Conservation (phyloP, 2,888 invertebrate species). For the Erynnis tages region DNA sequence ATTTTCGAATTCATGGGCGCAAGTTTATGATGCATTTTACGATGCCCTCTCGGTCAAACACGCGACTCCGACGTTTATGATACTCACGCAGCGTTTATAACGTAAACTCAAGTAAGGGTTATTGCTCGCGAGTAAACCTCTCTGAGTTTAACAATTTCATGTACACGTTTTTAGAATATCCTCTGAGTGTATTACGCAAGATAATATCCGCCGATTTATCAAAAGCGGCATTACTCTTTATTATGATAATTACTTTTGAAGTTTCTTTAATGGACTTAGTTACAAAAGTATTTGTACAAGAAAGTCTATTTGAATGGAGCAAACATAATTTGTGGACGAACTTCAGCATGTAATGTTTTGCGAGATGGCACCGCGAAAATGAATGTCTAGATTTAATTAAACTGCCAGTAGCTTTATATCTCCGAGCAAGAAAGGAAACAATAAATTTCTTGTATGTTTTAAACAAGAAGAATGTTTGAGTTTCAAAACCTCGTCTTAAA, state of each 20-base stretch:
- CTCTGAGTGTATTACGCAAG: too few species aligned
- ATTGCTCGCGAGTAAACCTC: slow-evolving; percentile 32
- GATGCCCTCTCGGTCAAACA: slow-evolving; percentile 72
- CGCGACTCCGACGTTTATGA: slow-evolving; percentile 67
- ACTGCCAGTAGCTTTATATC: slow-evolving; percentile 47
- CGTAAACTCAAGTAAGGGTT: slow-evolving; percentile 53
- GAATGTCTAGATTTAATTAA: slow-evolving; percentile 65
- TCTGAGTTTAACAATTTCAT: slow-evolving; percentile 33
- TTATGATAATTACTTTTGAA: slow-evolving; percentile 69
- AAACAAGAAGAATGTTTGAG: not conserved
- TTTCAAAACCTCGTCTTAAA: too few species aligned
- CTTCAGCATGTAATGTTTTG: slow-evolving; percentile 67
- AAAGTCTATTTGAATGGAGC: slow-evolving; percentile 73
- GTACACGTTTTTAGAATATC: not conserved
- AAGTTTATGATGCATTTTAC: slow-evolving; percentile 73
- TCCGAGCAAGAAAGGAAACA: not conserved
- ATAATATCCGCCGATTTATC: slow-evolving; percentile 34
- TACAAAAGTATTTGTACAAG: slow-evolving; percentile 68
- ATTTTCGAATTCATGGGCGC: slow-evolving; percentile 69
- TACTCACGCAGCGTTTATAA: slow-evolving; percentile 64
- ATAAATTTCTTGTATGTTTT: not conserved
- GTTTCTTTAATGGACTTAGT: slow-evolving; percentile 72
- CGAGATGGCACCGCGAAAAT: slow-evolving; percentile 58
- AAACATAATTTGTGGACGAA: slow-evolving; percentile 75
- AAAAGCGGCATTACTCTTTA: slow-evolving; percentile 58